Conservation (phyloP, 2,797 vertebrate genomes). For the Argyrosomus regius region DNA sequence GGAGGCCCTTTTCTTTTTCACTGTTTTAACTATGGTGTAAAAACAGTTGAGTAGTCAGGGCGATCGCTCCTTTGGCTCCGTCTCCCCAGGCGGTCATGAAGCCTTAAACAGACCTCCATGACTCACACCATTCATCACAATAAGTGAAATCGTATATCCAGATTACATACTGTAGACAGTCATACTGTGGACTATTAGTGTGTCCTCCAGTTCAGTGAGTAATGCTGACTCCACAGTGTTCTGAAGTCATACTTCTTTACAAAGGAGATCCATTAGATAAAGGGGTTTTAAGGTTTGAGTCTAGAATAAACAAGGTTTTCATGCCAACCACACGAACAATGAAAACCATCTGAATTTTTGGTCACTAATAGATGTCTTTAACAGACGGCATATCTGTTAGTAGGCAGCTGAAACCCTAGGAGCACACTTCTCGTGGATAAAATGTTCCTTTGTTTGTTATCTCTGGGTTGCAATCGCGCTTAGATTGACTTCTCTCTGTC, state of each 20-base stretch:
- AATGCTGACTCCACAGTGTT: conserved; percentile 65
- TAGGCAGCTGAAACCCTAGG: conserved; percentile 52
- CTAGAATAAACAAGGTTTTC: conserved; percentile 58
- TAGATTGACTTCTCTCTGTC: conserved; percentile 40
- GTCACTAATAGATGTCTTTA: conserved; percentile 47
- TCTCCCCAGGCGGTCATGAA: conserved; percentile 53
- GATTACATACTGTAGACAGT: conserved; percentile 36
- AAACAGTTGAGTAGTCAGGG: conserved; percentile 66
- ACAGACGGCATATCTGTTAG: conserved; percentile 49
- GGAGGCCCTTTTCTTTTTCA: conserved; percentile 66
- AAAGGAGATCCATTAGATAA: conserved; percentile 46
- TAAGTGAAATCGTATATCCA: conserved; percentile 58
- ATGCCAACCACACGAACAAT: conserved; percentile 46
- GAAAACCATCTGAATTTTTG: conserved; percentile 57
- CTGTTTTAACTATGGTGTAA: conserved; percentile 66
- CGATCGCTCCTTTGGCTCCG: conserved; percentile 43
- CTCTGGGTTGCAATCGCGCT: conserved; percentile 20
- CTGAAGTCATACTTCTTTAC: conserved; percentile 40
- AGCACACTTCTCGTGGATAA: conserved; percentile 37
- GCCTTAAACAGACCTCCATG: conserved; percentile 61
- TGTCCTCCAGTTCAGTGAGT: conserved; percentile 44
- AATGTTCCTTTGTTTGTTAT: conserved; percentile 64
- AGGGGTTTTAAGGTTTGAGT: conserved; percentile 42
- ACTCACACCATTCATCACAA: conserved; percentile 72
- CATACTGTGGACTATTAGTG: conserved; percentile 34